phyloP scores from a whole-genome alignment of 2,888 invertebrate species.

The Tetragonula carbonaria region DNA sequence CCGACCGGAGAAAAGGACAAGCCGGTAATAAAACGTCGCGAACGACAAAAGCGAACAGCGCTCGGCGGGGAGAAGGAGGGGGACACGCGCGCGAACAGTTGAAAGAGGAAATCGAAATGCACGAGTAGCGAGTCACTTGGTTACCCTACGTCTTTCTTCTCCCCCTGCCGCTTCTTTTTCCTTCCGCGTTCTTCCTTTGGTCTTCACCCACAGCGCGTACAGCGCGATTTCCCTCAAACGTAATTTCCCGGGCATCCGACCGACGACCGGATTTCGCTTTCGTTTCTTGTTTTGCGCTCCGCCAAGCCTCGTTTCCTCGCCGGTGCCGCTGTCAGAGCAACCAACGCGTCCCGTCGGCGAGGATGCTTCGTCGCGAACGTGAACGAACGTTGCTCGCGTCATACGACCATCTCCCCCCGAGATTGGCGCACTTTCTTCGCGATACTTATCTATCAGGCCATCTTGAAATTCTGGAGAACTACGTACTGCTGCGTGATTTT shows the following conservation, averaged over 20 bases:
- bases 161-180: slow-evolving; percentile 2
- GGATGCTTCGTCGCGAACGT: not conserved
- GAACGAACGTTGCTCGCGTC: no score
- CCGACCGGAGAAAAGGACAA: not conserved
- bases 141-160: slow-evolving; percentile 35
- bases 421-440: no score
- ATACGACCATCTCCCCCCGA: no score
- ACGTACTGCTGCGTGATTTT: no score
- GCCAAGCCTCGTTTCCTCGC: slow-evolving; percentile 52
- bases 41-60: slow-evolving; percentile 45
- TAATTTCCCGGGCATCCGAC: slow-evolving; percentile 69
- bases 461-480: no score
- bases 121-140: slow-evolving; percentile 61
- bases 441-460: no score
- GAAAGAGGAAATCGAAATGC: slow-evolving; percentile 68
- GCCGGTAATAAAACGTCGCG: slow-evolving; percentile 55
- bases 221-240: slow-evolving; percentile 61
- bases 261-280: slow-evolving; percentile 66
- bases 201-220: not conserved
- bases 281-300: slow-evolving; percentile 71
- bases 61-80: not conserved
- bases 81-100: slow-evolving; percentile 4
- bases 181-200: not conserved
- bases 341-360: slow-evolving; percentile 3
- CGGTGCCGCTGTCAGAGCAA: not conserved